A percentile compares a stretch with the other conserved stretches of the same genome.
These are phyloP conservation scores for Sesia bembeciformis DNA, from an alignment of 2,888 invertebrate species.

Conservation along the genomic window DNA sequence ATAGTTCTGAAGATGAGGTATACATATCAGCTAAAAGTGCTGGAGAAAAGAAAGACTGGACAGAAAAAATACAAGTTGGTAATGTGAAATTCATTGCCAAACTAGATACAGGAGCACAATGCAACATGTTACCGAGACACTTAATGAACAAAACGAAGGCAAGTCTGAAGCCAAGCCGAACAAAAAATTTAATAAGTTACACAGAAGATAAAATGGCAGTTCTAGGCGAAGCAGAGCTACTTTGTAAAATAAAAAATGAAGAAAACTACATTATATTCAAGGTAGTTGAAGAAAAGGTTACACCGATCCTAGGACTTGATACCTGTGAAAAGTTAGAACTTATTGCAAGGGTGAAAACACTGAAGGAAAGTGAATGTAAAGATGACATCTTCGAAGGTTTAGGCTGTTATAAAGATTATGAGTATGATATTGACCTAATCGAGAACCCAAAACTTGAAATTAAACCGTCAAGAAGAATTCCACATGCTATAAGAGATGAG, in stretches of 20 bases:
- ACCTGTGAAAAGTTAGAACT: slow-evolving; percentile 6
- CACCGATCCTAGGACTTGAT: slow-evolving; percentile 7
- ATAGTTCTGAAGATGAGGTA: slow-evolving; percentile 5
- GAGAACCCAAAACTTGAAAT: slow-evolving; percentile 8
- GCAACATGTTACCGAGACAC: slow-evolving; percentile 5
- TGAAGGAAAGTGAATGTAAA: slow-evolving; percentile 1
- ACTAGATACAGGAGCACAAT: slow-evolving; percentile 8
- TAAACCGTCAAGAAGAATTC: slow-evolving; percentile 3
- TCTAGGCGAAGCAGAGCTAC: slow-evolving; percentile 3
- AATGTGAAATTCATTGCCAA: slow-evolving; percentile 4
- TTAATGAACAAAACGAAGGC: slow-evolving; percentile 1
- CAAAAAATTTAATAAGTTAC: slow-evolving; percentile 9
- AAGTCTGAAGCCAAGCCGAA: slow-evolving; percentile 6
- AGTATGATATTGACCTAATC: slow-evolving; percentile 6
- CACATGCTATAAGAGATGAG: slow-evolving; percentile 8
- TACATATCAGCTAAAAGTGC: slow-evolving; percentile 5
- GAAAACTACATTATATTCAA: slow-evolving; percentile 2
- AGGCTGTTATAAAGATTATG: slow-evolving; percentile 6
- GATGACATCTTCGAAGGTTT: slow-evolving; percentile 7
- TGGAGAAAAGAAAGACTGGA: slow-evolving; percentile 6
- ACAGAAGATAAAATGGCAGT: slow-evolving; percentile 7
- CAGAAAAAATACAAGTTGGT: slow-evolving; percentile 4
- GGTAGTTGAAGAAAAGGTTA: slow-evolving; percentile 7
- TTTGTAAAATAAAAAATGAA: slow-evolving; percentile 2
- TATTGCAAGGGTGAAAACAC: slow-evolving; percentile 2